These are phyloP conservation scores for Aculops lycopersici DNA, from an alignment of 1,140 invertebrate genomes.

Conservation along the genomic window DNA sequence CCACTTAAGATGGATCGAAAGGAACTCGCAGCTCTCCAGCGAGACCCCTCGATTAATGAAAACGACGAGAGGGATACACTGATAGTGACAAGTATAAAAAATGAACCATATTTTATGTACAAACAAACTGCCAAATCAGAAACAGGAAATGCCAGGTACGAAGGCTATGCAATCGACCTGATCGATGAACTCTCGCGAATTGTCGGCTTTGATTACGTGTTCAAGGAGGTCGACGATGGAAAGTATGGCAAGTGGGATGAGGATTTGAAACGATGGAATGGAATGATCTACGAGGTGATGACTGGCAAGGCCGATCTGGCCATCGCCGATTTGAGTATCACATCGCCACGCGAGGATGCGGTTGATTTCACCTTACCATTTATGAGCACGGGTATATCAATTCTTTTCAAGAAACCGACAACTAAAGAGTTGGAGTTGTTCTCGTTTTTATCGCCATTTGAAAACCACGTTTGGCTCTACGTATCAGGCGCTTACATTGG, in stretches of 20 bases:
- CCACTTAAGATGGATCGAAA: neutral
- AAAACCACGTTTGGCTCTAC: slow-evolving; percentile 18
- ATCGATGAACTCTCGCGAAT: slow-evolving; percentile 17
- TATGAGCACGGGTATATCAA: slow-evolving; percentile 40
- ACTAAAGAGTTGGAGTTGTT: slow-evolving; percentile 17
- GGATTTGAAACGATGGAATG: slow-evolving; percentile 33
- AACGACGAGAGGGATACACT: slow-evolving; percentile 16
- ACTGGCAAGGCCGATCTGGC: slow-evolving; percentile 53
- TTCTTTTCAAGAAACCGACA: slow-evolving; percentile 11
- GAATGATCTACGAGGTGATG: slow-evolving; percentile 48
- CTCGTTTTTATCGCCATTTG: slow-evolving; percentile 18
- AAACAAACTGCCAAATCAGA: slow-evolving; percentile 18
- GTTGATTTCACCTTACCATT: slow-evolving; percentile 85
- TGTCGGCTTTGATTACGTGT: slow-evolving; percentile 37
- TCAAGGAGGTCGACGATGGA: slow-evolving; percentile 27
- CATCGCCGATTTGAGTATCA: slow-evolving; percentile 71
- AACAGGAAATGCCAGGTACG: slow-evolving; percentile 16
- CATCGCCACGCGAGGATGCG: slow-evolving; percentile 50
- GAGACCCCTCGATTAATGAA: slow-evolving; percentile 16
- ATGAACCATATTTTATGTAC: slow-evolving; percentile 12
- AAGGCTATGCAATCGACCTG: slow-evolving; percentile 22
- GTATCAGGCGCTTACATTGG: slow-evolving; percentile 16
- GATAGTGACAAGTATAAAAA: slow-evolving; percentile 50
- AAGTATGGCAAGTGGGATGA: slow-evolving; percentile 30
- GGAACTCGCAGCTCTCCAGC: too few relatives aligned